Base-by-base conservation (phyloP, 2,888 invertebrate species). In the Apeira syringaria region DNA sequence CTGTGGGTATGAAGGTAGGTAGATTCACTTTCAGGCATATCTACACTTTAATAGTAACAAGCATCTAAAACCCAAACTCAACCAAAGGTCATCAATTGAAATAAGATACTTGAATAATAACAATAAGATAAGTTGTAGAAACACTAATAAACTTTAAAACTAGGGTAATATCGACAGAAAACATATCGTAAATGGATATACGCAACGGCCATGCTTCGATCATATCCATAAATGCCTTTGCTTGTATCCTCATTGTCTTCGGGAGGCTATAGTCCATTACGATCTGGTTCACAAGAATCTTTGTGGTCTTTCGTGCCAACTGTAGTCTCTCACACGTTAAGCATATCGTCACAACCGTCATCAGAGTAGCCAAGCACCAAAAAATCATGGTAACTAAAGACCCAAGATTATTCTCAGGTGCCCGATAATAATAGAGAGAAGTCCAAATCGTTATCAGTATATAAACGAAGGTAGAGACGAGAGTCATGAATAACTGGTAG, bases 121-220 rank as follows among this genome's bases (percentile, higher is more conserved):
- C 69, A 58, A 86, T 81, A 32, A 84, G 67, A 51, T 82, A 85
- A 0, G 84, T 81, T 0, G 83, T 80, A 8, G 80, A 74, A 2
- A 83, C 73, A 49, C 80, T 82, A 24, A 83, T 69, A 43, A 82
- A 85, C 35, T 82, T 83, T 5, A 84, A 58, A 59, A 83, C 73
- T 2, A 86, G 52, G 1, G 77, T 77, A 11, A 83, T 69, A 47
- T 86, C 79, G 1, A 86, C 68, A 3, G 74, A 65, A 48, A 82
- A 78, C 76, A 85, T 77, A 38, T 81, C 74, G 34, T 75, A 85
- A 2, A 78, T 59, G 12, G 55, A 67, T 4, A 80, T 62, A 0
- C 59, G 55, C 9, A 80, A 48, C 1, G 78, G 68, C 79, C 80
- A 83, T 0, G 76, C 70, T 20, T 81, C 74, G n/a, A 79, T 68